Evolutionary conservation across 2,888 invertebrate species (phyloP), one percentile per base, ranked within the genome.

Genomic region (Ormyrus thymus): DNA sequence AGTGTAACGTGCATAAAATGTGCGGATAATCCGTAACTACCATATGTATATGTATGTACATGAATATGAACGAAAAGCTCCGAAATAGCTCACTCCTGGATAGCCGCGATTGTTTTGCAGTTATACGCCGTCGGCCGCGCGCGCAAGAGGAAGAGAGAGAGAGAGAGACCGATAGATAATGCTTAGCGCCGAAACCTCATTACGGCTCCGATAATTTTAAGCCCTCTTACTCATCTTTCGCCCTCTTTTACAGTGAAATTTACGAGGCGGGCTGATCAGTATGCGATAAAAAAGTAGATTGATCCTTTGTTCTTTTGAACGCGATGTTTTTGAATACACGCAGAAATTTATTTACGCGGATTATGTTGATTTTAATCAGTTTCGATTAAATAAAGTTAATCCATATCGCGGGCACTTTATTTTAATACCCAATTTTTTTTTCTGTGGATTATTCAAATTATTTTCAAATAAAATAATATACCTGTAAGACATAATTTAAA

Each of bases 11-110:
- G 29, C 59, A 70, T 48, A 70, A 70, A 70, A 70, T 58, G 50
- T 29, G 48, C 43, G 56, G 43, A 70, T 70, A 70, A 70, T 70
- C 70, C 70, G 68, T 45, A 56, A 13, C 9, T 11, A n/a, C 13
- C 15, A 56, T 15, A 15, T n/a, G 10, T 53, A 55, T 55, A 45
- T 53, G 43, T 56, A 29, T 9, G 46, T 9, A 10, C 50, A 71
- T 61, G 61, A 70, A 71, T 71, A 71, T 61, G 45, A 61, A 61
- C 71, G 61, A 71, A 71, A 71, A 51, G 61, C 71, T 71, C 50
- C 43, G 71, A 43, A 29, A 29, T 29, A 29, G n/a, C n/a, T 51
- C 51, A n/a, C 46, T 64, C n/a, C 62, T 64, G 46, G n/a, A 64
- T 13, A 48, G 46, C 45, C 69, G 45, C 29, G 59, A 59, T 50